phyloP scores from a whole-genome alignment of 2,888 invertebrate genomes.

The Dryocosmus kuriphilus region DNA sequence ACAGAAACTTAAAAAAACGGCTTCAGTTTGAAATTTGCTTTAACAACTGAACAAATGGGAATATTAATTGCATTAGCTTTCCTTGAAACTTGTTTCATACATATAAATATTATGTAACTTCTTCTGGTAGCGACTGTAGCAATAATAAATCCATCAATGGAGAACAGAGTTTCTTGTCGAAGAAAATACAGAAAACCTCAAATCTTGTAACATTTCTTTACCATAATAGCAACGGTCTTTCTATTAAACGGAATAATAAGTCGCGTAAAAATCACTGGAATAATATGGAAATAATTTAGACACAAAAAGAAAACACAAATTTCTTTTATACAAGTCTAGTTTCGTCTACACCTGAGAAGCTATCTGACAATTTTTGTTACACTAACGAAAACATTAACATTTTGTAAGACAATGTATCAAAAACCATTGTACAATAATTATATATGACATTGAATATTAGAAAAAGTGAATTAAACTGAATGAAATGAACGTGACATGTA shows the following conservation, averaged over 20 bases:
- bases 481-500: background rate
- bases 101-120: background rate
- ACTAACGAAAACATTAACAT: background rate
- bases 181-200: conserved; percentile 16
- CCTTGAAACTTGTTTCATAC: background rate
- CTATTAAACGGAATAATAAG: background rate
- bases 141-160: conserved; percentile 16
- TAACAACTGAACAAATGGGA: background rate
- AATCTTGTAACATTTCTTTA: conserved; percentile 29
- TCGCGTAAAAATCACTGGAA: conserved; percentile 2
- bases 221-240: background rate
- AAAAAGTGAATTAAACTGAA: background rate
- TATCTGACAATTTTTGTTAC: background rate
- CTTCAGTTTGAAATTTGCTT: background rate
- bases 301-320: too few relatives aligned
- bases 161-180: conserved; percentile 13
- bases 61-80: background rate
- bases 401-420: background rate
- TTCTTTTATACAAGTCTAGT: too few relatives aligned
- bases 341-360: background rate
- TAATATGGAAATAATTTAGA: background rate
- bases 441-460: background rate
- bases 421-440: conserved; percentile 10
- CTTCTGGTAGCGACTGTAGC: background rate
- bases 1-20: background rate